These are phyloP conservation scores for Athetis lepigone DNA, from an alignment of 2,888 invertebrate genomes.

Conservation along the genomic window DNA sequence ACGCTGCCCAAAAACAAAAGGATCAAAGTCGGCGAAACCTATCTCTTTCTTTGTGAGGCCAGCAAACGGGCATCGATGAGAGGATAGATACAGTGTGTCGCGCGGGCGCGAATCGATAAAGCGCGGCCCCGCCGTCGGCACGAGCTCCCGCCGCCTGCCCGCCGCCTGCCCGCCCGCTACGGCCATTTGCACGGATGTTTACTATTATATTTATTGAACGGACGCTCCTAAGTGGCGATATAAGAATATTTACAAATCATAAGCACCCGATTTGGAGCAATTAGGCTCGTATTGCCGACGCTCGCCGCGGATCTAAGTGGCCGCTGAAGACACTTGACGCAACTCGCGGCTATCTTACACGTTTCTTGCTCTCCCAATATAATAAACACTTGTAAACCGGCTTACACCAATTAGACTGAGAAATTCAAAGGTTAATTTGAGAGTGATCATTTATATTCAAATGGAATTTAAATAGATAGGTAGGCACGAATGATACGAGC, in stretches of 20 bases:
- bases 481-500: not conserved
- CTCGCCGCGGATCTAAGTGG: conserved; percentile 52
- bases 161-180: conserved; percentile 75
- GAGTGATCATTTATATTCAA: conserved; percentile 34
- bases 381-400: conserved; percentile 44
- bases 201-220: conserved; percentile 91
- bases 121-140: conserved; percentile 73
- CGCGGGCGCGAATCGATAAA: conserved; percentile 90
- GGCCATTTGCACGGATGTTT: conserved; percentile 91
- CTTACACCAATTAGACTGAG: conserved; percentile 51
- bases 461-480: conserved; percentile 5
- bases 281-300: conserved; percentile 67
- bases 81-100: conserved; percentile 90
- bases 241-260: conserved; percentile 86
- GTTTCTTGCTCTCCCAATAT: conserved; percentile 28
- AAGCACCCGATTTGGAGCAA: conserved; percentile 77
- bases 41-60: conserved; percentile 91
- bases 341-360: conserved; percentile 22
- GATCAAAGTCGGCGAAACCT: conserved; percentile 91
- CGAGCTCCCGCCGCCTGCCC: conserved; percentile 72
- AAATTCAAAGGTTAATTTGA: conserved; percentile 50
- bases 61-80: conserved; percentile 89
- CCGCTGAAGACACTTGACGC: conserved; percentile 52
- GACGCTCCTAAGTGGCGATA: conserved; percentile 86
- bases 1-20: conserved; percentile 91